Base-by-base conservation (phyloP, 2,113 vertebrate species). In the Cryptotis parvus region DNA sequence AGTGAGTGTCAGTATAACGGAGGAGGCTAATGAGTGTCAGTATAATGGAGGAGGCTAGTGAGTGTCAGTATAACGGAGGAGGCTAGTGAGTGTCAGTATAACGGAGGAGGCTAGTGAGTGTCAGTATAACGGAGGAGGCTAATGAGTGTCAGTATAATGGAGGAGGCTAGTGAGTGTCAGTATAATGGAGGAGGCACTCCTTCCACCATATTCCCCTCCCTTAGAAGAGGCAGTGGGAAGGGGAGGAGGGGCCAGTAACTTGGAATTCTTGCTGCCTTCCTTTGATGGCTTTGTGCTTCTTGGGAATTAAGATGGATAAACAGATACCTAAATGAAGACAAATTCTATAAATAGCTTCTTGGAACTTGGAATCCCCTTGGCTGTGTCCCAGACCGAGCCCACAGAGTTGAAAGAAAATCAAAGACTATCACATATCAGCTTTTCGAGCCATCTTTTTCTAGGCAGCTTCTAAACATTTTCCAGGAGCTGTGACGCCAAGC, bases 391-490 rank as follows among this genome's bases (percentile, higher is more conserved):
- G 65, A n/a, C 35, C 18, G 81, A 45, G 24, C 33, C 35, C 22
- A 58, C 6, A 39, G 45, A 81, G 24, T 77, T 61, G 70, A 84
- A 58, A 76, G 84, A 72, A 87, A 84, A 82, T 75, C 86, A 89
- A 77, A 84, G 52, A 75, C 35, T 75, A n/a, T n/a, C 88, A 63
- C 45, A 0, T 45, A 69, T 73, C 20, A 43, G 29, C 27, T 83
- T 31, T 73, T 61, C 55, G 80, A 77, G 78, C 52, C 58, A 90
- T 43, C 31, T 87, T 88, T 39, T 33, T 55, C 41, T 74, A 58
- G 84, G 52, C 77, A 78, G 58, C 58, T 68, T 55, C 49, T 43
- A 58, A 85, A 70, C 3, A 58, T 1, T 9, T 65, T 79, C 79
- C 79, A 31, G n/a, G 1, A 3, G 26, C 61, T 83, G 58, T 73